Percentiles rank a stretch among this genome's conserved stretches.
These are phyloP conservation scores for Apis mellifera DNA, from an alignment of 1,140 invertebrate species.

Conservation along the genomic window Amel_HAv3.1 CM009939.2:8662001-8662500, in stretches of 20 bases:
- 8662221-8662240: not conserved
- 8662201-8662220: not conserved
- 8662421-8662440: conserved; percentile 5
- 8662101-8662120: not conserved
- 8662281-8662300: conserved; percentile 21
- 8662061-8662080: conserved; percentile 28
- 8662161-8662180: conserved; percentile 27
- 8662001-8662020: conserved; percentile 25
- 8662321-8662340: conserved; percentile 14
- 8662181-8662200: conserved; percentile 43
- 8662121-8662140: conserved; percentile 40
- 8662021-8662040: conserved; percentile 15
- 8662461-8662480: conserved; percentile 18
- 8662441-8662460: not conserved
- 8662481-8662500: not conserved
- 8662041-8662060: conserved; percentile 43
- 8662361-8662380: not conserved
- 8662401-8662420: not conserved
- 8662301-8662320: not conserved
- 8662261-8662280: conserved; percentile 6
- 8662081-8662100: conserved; percentile 32
- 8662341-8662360: not conserved
- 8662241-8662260: conserved; percentile 43
- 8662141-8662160: conserved; percentile 25
- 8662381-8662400: not conserved